Evolutionary conservation across 2,888 invertebrate genomes (phyloP), one percentile per base, ranked within the genome.

Genomic region (Adelphocoris suturalis): DNA sequence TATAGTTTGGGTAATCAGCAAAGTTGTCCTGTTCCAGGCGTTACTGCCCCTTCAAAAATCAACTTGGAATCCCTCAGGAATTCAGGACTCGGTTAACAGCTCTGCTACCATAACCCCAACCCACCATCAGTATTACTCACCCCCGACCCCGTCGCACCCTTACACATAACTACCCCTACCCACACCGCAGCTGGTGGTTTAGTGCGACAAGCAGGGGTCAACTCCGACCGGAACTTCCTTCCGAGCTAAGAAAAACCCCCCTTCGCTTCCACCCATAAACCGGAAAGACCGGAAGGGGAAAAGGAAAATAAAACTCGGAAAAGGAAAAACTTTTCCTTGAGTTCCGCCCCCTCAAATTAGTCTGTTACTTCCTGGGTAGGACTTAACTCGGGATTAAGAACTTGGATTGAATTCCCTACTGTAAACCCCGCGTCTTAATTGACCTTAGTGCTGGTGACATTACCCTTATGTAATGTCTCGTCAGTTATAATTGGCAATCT

Each of bases 351-450:
- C 23, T 68, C 68, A 68, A 68, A 68, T 68, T 68, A 68, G 68
- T 19, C 68, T 23, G 23, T 13, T 23, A 23, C 68, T 68, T 19
- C 23, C 52, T 23, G 3, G 27, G 12, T 23, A 19, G 27, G 61
- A 16, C 12, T 68, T 68, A 19, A 5, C 68, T 68, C 23, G 27
- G 68, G 68, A 68, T 68, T 68, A 68, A 68, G 68, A 68, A 68
- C 68, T 68, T 68, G 68, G 19, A 68, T 68, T 68, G 68, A 19
- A 68, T 68, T 68, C 23, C 68, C 68, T 23, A 68, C 68, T 68
- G 68, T 68, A 27, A 23, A 19, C 68, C 68, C 68, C 19, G 23
- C 23, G 7, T 27, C 68, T 27, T 68, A 19, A 68, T 68, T n/a
- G 0, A n/a, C 57, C 16, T 57, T 23, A 23, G 23, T 68, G 68